Conservation (phyloP, 2,888 invertebrate species). For the Apotomis capreana region DNA sequence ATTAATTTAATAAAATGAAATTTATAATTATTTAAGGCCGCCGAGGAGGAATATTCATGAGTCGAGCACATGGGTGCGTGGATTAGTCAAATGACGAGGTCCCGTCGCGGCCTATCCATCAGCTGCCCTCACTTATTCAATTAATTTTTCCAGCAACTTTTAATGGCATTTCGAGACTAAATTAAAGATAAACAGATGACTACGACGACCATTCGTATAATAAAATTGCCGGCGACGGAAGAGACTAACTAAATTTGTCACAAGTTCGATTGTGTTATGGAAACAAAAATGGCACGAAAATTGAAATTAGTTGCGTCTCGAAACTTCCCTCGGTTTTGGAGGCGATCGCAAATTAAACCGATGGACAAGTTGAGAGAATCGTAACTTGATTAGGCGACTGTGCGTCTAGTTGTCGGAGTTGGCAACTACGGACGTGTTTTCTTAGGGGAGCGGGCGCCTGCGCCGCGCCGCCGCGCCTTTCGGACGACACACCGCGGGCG, state of each 20-base stretch:
- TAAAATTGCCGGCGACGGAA: conserved; percentile 18
- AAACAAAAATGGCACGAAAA: conserved; percentile 44
- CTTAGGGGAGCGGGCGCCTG: conserved; percentile 17
- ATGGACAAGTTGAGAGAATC: conserved; percentile 46
- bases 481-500: conserved; percentile 15
- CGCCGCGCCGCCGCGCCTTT: conserved; percentile 5
- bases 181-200: conserved; percentile 35
- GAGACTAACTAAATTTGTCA: conserved; percentile 32
- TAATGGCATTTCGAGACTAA: conserved; percentile 31
- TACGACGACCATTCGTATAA: conserved; percentile 11
- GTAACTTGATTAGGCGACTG: conserved; percentile 36
- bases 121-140: conserved; percentile 36
- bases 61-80: conserved; percentile 38
- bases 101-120: conserved; percentile 26
- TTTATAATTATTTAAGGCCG: conserved; percentile 41
- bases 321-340: conserved; percentile 39
- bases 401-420: conserved; percentile 26
- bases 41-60: conserved; percentile 43
- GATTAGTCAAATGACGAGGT: conserved; percentile 32
- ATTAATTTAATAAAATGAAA: conserved; percentile 38
- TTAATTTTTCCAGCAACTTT: conserved; percentile 41
- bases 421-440: conserved; percentile 29
- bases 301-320: conserved; percentile 44
- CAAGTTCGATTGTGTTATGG: conserved; percentile 43
- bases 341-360: conserved; percentile 45